Conservation (phyloP, 2,888 invertebrate genomes). For the Ochlodes sylvanus region DNA sequence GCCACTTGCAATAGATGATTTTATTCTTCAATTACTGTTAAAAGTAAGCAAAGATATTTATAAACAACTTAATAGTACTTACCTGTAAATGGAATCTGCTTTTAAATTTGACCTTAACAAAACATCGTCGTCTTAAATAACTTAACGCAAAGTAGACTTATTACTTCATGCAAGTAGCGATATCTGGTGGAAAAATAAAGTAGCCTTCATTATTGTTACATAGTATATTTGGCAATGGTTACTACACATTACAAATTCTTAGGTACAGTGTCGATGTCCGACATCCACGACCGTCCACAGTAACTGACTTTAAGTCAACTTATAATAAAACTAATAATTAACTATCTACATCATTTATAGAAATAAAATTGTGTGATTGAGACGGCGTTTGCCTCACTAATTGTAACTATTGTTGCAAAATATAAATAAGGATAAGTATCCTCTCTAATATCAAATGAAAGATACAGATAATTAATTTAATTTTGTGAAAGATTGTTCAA, state of each 20-base stretch:
- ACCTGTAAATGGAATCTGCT: conserved; percentile 5
- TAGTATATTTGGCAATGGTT: conserved; percentile 78
- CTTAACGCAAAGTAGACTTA: not conserved
- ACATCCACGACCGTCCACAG: conserved; percentile 61
- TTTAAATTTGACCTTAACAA: not conserved
- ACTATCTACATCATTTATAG: conserved; percentile 63
- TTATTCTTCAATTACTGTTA: not conserved
- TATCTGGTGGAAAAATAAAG: conserved; percentile 7
- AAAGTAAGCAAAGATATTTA: not conserved
- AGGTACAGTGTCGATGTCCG: conserved; percentile 60
- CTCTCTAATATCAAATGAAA: not conserved
- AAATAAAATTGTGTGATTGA: conserved; percentile 52
- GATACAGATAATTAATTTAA: not conserved
- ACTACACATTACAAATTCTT: conserved; percentile 63
- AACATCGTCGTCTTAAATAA: not conserved
- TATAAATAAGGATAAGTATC: not conserved
- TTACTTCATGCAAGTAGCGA: conserved; percentile 10
- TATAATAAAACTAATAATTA: conserved; percentile 57
- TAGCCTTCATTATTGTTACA: conserved; percentile 30
- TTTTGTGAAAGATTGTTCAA: conserved; percentile 15
- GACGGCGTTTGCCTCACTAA: conserved; percentile 38
- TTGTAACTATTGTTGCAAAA: conserved; percentile 10
- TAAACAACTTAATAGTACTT: conserved; percentile 6
- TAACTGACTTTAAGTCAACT: conserved; percentile 72
- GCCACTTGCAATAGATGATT: conserved; percentile 2